phyloP scores from a whole-genome alignment of 2,888 invertebrate species.

The Xanthorhoe designata region DNA sequence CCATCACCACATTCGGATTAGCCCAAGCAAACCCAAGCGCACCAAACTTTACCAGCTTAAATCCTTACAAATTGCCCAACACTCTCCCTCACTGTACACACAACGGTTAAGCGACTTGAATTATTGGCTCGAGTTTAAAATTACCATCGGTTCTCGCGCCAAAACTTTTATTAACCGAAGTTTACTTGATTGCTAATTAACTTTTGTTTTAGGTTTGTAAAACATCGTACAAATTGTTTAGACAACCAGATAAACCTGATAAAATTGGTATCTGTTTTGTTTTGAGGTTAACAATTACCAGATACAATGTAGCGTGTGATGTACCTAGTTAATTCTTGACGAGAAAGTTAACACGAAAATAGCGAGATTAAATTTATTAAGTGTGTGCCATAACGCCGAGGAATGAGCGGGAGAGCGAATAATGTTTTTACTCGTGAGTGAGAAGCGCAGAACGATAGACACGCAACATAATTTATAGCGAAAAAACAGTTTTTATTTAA shows the following conservation, averaged over 20 bases:
- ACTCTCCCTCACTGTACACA: constrained; percentile 30
- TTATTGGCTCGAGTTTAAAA: constrained; percentile 37
- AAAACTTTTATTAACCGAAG: constrained; percentile 23
- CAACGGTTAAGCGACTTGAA: constrained; percentile 40
- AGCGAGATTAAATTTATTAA: too few species aligned
- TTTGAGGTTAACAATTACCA: not conserved
- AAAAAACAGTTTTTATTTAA: too few species aligned
- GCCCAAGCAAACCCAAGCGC: constrained; percentile 12
- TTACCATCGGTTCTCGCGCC: constrained; percentile 30
- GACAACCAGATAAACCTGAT: not conserved
- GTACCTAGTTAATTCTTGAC: too few species aligned
- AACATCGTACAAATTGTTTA: constrained; percentile 14
- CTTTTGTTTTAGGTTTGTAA: constrained; percentile 23
- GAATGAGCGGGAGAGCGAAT: too few species aligned
- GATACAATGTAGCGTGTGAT: not conserved
- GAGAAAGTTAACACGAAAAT: too few species aligned
- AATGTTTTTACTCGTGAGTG: too few species aligned
- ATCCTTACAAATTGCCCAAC: constrained; percentile 33
- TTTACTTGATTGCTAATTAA: constrained; percentile 11
- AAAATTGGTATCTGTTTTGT: not conserved
- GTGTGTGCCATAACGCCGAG: too few species aligned
- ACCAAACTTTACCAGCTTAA: constrained; percentile 18
- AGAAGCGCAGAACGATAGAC: too few species aligned
- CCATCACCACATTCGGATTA: constrained; percentile 28
- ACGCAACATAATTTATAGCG: too few species aligned